phyloP scores from a whole-genome alignment of 2,797 vertebrate species.

The Bradypodion pumilum region DNA sequence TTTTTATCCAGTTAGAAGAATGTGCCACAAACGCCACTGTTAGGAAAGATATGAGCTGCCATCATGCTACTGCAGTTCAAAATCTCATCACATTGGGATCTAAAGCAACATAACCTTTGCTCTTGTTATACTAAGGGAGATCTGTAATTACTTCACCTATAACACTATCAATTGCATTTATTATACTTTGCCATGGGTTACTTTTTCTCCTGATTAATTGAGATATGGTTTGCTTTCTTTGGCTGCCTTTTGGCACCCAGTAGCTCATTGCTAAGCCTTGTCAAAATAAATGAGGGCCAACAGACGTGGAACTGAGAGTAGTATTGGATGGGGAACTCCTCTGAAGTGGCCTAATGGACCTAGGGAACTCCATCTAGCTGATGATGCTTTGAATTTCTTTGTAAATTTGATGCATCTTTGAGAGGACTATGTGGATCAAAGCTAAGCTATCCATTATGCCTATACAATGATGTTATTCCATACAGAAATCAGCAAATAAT shows the following conservation, averaged over 20 bases:
- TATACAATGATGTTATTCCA: no score
- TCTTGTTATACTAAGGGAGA: neutral
- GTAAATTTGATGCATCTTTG: no score
- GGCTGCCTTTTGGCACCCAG: neutral
- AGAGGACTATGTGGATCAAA: neutral
- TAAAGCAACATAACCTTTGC: neutral
- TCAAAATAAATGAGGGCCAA: slow-evolving; percentile 13
- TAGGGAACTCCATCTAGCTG: neutral
- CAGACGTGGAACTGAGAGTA: neutral
- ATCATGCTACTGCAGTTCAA: neutral
- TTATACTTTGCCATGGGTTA: slow-evolving; percentile 1
- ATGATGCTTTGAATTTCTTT: neutral
- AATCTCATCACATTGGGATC: neutral
- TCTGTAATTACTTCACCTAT: neutral
- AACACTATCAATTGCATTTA: slow-evolving; percentile 16
- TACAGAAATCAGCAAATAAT: no score
- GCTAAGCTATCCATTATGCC: no score
- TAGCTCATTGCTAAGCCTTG: neutral
- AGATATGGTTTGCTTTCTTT: slow-evolving; percentile 14
- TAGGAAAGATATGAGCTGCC: neutral
- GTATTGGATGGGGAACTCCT: neutral
- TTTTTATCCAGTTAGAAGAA: neutral
- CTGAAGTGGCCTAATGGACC: neutral
- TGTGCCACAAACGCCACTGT: neutral
- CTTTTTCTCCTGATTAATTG: neutral